Evolutionary conservation across 2,113 vertebrate genomes (phyloP).

Genomic region (Oceanites oceanicus): DNA sequence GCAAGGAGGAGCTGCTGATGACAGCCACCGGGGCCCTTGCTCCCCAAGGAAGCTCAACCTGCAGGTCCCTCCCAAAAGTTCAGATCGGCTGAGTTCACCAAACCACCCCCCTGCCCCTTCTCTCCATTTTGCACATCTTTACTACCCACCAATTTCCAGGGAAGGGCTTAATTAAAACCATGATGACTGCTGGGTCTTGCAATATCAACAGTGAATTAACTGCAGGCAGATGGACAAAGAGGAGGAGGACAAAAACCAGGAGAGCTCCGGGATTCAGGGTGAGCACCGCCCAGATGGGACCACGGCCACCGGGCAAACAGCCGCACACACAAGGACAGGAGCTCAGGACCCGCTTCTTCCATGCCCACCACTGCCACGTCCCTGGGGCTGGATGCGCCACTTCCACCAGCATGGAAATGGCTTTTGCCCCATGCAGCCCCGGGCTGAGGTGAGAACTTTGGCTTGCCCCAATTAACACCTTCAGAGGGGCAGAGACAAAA

Average conservation of each 20-base stretch:
- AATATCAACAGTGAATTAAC: background rate
- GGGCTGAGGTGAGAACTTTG: background rate
- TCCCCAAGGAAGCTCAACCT: background rate
- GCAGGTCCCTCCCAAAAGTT: background rate
- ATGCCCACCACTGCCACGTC: accelerated
- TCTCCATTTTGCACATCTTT: background rate
- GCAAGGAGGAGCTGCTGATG: accelerated
- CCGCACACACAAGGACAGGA: accelerated
- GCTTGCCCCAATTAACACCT: background rate
- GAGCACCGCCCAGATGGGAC: background rate
- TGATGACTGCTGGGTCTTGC: background rate
- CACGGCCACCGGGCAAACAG: accelerated
- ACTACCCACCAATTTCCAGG: background rate
- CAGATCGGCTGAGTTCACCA: accelerated
- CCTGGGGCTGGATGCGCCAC: background rate
- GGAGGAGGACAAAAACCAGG: background rate
- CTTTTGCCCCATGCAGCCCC: accelerated
- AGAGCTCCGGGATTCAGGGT: background rate
- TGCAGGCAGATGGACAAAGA: background rate
- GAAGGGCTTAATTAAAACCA: background rate
- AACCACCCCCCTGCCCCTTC: background rate
- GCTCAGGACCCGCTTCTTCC: background rate
- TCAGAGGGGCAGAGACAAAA: background rate
- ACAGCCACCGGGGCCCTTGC: accelerated
- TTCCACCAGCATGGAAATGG: background rate